These are phyloP conservation scores for Eupleurogrammus muticus DNA, from an alignment of 2,797 vertebrate species.

Conservation along the genomic window DNA sequence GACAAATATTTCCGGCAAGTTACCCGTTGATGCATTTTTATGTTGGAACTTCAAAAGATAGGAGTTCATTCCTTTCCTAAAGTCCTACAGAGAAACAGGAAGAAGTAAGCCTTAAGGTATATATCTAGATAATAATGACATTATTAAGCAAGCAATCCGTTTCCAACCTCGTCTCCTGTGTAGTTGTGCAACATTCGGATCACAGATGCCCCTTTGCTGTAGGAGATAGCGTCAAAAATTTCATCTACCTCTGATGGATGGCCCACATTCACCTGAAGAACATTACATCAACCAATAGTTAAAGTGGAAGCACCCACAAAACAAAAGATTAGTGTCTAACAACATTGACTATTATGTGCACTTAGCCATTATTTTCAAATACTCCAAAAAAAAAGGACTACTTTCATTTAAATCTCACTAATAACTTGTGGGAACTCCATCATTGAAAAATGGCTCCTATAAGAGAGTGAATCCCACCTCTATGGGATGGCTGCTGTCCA, in stretches of 20 bases:
- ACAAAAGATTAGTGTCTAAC: background rate
- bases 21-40: slow-evolving; percentile 98
- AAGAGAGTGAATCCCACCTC: slow-evolving; percentile 83
- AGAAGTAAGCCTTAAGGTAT: background rate
- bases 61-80: slow-evolving; percentile 98
- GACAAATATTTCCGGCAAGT: background rate
- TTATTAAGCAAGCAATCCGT: background rate
- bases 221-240: slow-evolving; percentile 99
- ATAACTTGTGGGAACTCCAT: too few relatives aligned
- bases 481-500: slow-evolving; percentile 99
- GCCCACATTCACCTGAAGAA: slow-evolving; percentile 92
- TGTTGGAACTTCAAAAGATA: slow-evolving; percentile 98
- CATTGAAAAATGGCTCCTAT: background rate
- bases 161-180: slow-evolving; percentile 94
- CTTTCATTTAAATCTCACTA: background rate
- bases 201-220: slow-evolving; percentile 99
- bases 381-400: background rate
- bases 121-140: background rate
- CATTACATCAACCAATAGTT: background rate
- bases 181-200: slow-evolving; percentile 99
- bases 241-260: slow-evolving; percentile 99
- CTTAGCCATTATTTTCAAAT: too few relatives aligned
- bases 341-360: too few relatives aligned
- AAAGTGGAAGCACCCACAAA: background rate
- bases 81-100: slow-evolving; percentile 85